Evolutionary conservation across 2,888 invertebrate species (phyloP).

Genomic region (Rhamnusium bicolor): DNA sequence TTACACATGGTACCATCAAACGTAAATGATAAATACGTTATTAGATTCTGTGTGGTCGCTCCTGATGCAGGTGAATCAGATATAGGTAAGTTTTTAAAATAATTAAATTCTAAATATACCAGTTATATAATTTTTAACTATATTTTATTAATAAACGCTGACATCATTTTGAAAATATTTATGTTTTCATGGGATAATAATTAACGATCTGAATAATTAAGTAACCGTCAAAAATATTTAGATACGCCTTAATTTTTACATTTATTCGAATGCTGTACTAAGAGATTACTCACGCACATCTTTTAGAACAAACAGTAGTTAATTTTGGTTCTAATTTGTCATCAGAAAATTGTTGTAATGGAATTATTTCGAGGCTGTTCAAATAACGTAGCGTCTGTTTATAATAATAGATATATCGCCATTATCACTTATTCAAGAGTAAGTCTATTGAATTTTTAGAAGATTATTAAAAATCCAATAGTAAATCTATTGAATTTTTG

Average conservation of each 20-base stretch:
- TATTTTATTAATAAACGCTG: neutral
- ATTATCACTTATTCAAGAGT: no score
- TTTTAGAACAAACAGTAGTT: neutral
- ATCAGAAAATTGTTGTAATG: no score
- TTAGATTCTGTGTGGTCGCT: slow-evolving; percentile 94
- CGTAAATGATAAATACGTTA: slow-evolving; percentile 91
- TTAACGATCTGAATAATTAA: neutral
- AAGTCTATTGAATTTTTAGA: no score
- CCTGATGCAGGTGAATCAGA: slow-evolving; percentile 90
- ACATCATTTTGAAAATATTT: neutral
- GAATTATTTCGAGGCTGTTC: no score
- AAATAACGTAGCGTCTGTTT: no score
- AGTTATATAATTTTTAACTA: slow-evolving; percentile 6
- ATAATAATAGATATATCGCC: no score
- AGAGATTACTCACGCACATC: neutral
- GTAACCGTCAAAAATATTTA: neutral
- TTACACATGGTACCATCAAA: slow-evolving; percentile 97
- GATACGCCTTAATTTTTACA: neutral
- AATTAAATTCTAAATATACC: neutral
- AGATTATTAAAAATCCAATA: no score
- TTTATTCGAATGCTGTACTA: neutral
- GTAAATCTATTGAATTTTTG: no score
- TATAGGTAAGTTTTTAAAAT: slow-evolving; percentile 74
- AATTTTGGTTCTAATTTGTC: neutral
- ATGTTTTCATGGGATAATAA: neutral